Conservation (phyloP, 2,113 vertebrate genomes). For the Todiramphus chloris region DNA sequence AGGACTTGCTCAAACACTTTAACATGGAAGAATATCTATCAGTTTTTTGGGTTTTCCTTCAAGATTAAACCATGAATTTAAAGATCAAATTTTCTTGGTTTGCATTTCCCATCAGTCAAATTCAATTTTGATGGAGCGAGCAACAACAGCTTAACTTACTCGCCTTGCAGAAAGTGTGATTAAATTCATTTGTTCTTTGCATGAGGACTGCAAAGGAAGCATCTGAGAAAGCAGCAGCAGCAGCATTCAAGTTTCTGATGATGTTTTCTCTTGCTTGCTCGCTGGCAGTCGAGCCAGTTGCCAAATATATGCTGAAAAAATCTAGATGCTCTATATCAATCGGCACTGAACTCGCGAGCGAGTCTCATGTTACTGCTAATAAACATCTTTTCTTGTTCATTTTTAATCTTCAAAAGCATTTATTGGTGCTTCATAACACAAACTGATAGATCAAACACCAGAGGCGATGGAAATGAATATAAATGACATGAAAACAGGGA, state of each 20-base stretch:
- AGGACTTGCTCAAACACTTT: constrained; percentile 27
- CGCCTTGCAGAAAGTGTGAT: not conserved
- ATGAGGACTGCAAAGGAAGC: not conserved
- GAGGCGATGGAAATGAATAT: constrained; percentile 39
- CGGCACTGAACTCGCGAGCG: not conserved
- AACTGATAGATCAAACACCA: constrained; percentile 66
- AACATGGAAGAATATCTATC: constrained; percentile 18
- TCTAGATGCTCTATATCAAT: not conserved
- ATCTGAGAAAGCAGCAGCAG: not conserved
- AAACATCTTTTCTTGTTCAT: not conserved
- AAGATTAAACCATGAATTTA: not conserved
- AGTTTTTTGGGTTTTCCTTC: not conserved
- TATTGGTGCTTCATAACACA: constrained; percentile 12
- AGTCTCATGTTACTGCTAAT: not conserved
- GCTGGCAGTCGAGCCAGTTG: not conserved
- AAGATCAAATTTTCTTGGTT: not conserved
- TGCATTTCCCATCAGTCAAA: not conserved
- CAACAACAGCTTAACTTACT: not conserved
- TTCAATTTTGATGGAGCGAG: not conserved
- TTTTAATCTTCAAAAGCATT: constrained; percentile 50
- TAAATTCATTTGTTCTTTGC: not conserved
- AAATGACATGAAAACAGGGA: constrained; percentile 29
- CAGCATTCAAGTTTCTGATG: not conserved
- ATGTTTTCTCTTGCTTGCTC: not conserved
- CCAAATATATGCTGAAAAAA: not conserved